A percentile compares a stretch with the other conserved stretches of the same genome.
phyloP scores from a whole-genome alignment of 1,140 invertebrate species.

The Euglossa dilemma region DNA sequence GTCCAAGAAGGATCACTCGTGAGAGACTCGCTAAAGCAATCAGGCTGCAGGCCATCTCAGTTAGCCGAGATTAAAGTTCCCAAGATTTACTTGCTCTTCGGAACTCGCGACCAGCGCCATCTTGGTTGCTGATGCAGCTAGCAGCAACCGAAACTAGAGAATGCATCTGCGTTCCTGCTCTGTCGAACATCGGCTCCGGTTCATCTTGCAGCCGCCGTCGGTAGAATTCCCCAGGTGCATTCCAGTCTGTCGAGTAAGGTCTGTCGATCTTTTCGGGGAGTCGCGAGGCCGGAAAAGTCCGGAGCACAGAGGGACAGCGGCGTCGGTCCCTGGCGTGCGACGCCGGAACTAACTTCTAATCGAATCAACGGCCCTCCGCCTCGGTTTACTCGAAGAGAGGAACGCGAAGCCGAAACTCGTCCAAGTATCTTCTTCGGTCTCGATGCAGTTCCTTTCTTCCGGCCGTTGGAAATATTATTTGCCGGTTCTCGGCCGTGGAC shows the following conservation, averaged over 20 bases:
- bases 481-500: conserved; percentile 17
- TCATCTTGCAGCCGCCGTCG: neutral
- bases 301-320: conserved; percentile 23
- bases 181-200: neutral
- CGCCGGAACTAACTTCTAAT: conserved; percentile 71
- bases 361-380: conserved; percentile 67
- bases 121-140: too few relatives aligned
- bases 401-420: conserved; percentile 47
- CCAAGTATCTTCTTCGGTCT: conserved; percentile 46
- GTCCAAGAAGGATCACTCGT: too few relatives aligned
- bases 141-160: too few relatives aligned
- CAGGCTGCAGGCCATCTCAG: too few relatives aligned
- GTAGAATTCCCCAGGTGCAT: conserved; percentile 49
- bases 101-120: too few relatives aligned
- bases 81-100: too few relatives aligned
- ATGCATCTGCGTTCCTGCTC: too few relatives aligned
- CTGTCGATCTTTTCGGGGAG: conserved; percentile 20
- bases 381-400: conserved; percentile 59
- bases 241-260: conserved; percentile 16
- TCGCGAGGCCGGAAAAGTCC: conserved; percentile 49
- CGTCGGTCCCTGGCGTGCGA: conserved; percentile 62
- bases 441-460: neutral
- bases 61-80: too few relatives aligned
- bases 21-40: too few relatives aligned
- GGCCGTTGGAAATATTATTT: conserved; percentile 59